Conservation (phyloP, 2,797 vertebrate species). For the Xyrichtys novacula region DNA sequence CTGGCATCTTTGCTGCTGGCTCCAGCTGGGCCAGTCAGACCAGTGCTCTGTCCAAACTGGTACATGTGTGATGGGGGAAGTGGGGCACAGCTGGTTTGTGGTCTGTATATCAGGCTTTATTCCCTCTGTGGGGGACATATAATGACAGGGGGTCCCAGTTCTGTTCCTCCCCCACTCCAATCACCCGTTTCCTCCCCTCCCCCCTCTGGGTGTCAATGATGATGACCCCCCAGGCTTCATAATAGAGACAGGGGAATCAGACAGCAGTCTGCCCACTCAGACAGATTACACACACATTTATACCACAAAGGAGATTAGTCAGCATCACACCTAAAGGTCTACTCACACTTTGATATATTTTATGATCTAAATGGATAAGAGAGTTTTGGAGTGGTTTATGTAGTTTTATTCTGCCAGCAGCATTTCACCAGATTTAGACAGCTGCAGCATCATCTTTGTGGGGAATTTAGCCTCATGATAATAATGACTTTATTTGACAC, state of each 20-base stretch:
- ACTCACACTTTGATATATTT: not conserved
- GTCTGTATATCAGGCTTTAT: slow-evolving; percentile 9
- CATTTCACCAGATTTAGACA: too few species aligned
- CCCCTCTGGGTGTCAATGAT: not conserved
- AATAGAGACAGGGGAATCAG: slow-evolving; percentile 5
- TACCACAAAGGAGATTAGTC: not conserved
- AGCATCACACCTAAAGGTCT: not conserved
- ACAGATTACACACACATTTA: not conserved
- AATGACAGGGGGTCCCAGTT: slow-evolving; percentile 1
- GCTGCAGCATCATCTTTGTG: too few species aligned
- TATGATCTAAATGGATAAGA: not conserved
- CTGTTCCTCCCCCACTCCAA: slow-evolving; percentile 14
- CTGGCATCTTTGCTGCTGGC: not conserved
- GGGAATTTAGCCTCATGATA: too few species aligned
- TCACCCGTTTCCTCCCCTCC: slow-evolving; percentile 3
- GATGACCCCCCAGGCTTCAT: not conserved
- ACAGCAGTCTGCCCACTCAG: slow-evolving; percentile 5
- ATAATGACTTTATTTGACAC: too few species aligned
- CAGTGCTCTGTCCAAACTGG: not conserved
- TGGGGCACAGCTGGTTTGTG: slow-evolving; percentile 40
- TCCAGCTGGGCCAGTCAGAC: not conserved
- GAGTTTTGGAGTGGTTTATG: not conserved
- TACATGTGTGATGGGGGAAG: slow-evolving; percentile 2
- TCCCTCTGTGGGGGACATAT: slow-evolving; percentile 4
- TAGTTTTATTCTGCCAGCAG: too few species aligned